Conservation (phyloP, 2,888 invertebrate genomes). For the Sphaerophoria rueppellii region DNA sequence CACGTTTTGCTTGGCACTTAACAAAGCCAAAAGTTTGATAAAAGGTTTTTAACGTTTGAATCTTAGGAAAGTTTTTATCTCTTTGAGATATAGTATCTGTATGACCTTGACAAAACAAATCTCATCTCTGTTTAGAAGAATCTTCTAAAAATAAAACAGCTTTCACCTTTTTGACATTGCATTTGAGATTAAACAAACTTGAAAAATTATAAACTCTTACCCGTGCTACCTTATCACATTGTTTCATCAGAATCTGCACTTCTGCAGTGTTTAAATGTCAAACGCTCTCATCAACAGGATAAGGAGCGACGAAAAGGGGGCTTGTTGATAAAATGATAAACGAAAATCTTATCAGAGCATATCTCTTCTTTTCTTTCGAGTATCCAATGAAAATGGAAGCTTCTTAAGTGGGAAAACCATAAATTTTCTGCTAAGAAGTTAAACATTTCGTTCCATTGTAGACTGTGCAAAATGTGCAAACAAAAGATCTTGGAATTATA, state of each 20-base stretch:
- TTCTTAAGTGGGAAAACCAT: not conserved
- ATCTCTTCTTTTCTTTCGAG: not conserved
- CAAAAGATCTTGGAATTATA: not conserved
- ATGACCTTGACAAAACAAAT: too few relatives aligned
- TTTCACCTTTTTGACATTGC: not conserved
- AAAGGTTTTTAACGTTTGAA: not conserved
- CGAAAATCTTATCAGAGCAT: not conserved
- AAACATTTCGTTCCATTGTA: not conserved
- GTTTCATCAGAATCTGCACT: not conserved
- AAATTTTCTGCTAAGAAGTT: conserved; percentile 16
- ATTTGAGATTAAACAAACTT: not conserved
- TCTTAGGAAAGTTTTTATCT: not conserved
- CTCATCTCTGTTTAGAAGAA: not conserved
- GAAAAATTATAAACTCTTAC: not conserved
- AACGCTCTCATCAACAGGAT: too few relatives aligned
- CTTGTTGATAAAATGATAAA: not conserved
- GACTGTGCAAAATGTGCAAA: conserved; percentile 1
- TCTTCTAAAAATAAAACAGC: not conserved
- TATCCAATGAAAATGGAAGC: not conserved
- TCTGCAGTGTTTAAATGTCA: not conserved
- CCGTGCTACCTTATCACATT: not conserved
- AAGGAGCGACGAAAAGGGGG: too few relatives aligned
- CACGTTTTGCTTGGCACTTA: too few relatives aligned
- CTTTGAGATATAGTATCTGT: not conserved
- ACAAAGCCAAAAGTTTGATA: too few relatives aligned